Conservation (phyloP, 2,888 invertebrate species). For the Bruchidius siliquastri region DNA sequence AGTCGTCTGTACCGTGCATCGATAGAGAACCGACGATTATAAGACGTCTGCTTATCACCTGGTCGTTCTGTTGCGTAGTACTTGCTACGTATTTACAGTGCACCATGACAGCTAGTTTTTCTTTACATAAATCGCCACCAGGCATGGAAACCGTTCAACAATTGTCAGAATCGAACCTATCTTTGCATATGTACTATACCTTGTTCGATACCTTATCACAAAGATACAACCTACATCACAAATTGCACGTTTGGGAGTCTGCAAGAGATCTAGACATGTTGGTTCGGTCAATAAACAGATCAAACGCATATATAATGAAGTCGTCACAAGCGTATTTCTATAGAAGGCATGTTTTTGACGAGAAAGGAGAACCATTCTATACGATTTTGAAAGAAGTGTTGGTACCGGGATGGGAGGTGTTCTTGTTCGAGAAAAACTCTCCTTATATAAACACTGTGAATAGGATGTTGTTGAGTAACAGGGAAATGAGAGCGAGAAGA, state of each 20-base stretch:
- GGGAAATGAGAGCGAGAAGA: neutral
- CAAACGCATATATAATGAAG: neutral
- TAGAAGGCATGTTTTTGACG: neutral
- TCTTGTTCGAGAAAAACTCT: neutral
- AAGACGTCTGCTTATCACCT: neutral
- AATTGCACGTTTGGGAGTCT: neutral
- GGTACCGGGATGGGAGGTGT: neutral
- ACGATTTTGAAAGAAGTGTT: neutral
- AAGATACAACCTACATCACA: neutral
- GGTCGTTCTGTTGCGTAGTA: neutral
- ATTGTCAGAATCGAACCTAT: neutral
- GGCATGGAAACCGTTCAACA: neutral
- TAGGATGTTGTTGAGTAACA: neutral
- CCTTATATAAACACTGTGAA: neutral
- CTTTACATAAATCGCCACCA: neutral
- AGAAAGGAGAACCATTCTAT: neutral
- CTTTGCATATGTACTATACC: neutral
- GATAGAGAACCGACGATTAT: neutral
- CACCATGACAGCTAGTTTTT: neutral
- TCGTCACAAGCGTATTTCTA: neutral
- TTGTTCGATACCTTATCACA: neutral
- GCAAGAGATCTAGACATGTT: neutral
- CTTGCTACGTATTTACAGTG: neutral
- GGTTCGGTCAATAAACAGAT: neutral
- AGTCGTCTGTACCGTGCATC: neutral